Conservation (phyloP, 2,113 vertebrate genomes). For the Bos javanicus region DNA sequence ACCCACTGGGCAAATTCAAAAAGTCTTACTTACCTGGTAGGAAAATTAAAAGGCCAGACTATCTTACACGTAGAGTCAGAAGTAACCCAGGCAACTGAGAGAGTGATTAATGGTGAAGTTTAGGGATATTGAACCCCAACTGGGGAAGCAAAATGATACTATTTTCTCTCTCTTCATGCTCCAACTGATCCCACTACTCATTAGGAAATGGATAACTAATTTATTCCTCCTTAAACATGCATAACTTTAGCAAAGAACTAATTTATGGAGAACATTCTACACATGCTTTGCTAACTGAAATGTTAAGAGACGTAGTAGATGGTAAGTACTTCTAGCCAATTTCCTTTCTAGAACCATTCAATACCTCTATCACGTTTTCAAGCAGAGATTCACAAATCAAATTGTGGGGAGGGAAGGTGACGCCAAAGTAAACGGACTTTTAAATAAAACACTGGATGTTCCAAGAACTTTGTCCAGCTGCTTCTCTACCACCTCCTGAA, state of each 20-base stretch:
- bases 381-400: conserved; percentile 1
- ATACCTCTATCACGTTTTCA: not conserved
- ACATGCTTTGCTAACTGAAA: not conserved
- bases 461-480: not conserved
- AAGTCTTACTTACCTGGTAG: conserved; percentile 66
- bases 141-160: conserved; percentile 40
- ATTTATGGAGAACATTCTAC: conserved; percentile 7
- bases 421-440: not conserved
- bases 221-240: conserved; percentile 65
- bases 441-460: not conserved
- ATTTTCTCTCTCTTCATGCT: conserved; percentile 24
- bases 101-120: conserved; percentile 41
- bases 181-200: conserved; percentile 18
- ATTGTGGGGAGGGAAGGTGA: not conserved
- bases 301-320: not conserved
- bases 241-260: conserved; percentile 54
- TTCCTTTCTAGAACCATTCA: not conserved
- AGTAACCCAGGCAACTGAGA: not conserved
- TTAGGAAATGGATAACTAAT: conserved; percentile 45
- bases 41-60: conserved; percentile 11
- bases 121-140: conserved; percentile 30
- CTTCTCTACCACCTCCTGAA: not conserved
- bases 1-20: not conserved
- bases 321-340: not conserved
- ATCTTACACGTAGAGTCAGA: fast-evolving